phyloP scores from a whole-genome alignment of 2,888 invertebrate species.

The Watsonalla binaria region DNA sequence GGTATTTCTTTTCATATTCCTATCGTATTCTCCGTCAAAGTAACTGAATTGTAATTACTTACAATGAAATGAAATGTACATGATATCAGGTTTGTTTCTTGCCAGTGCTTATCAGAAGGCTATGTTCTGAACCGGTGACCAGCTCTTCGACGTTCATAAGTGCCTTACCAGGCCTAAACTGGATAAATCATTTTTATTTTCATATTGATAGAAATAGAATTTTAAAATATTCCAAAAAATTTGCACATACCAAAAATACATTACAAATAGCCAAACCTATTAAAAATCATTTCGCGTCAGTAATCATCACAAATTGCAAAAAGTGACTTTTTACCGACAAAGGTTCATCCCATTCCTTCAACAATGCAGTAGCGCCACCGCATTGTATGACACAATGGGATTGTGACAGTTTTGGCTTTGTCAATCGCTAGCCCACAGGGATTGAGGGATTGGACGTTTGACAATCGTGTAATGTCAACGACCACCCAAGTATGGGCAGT shows the following conservation, averaged over 20 bases:
- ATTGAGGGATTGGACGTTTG: slow-evolving; percentile 42
- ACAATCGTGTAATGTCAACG: slow-evolving; percentile 29
- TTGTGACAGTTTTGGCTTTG: slow-evolving; percentile 63
- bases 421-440: slow-evolving; percentile 51
- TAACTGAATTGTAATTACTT: too few species aligned
- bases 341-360: slow-evolving; percentile 37
- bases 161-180: too few species aligned
- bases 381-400: slow-evolving; percentile 36
- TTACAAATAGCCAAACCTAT: slow-evolving; percentile 29
- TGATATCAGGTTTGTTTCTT: too few species aligned
- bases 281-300: slow-evolving; percentile 48
- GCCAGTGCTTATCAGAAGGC: too few species aligned
- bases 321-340: slow-evolving; percentile 57
- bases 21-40: too few species aligned
- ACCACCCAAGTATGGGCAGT: slow-evolving; percentile 46
- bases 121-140: too few species aligned
- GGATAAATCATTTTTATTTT: too few species aligned
- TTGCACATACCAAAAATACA: slow-evolving; percentile 18
- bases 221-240: background rate
- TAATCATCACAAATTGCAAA: slow-evolving; percentile 46
- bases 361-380: slow-evolving; percentile 71
- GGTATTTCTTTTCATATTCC: too few species aligned
- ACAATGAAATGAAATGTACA: too few species aligned
- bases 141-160: too few species aligned
- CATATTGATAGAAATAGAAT: too few species aligned